Evolutionary conservation across 1,140 invertebrate species (phyloP).

Genomic region (Neodiprion virginianus): DNA sequence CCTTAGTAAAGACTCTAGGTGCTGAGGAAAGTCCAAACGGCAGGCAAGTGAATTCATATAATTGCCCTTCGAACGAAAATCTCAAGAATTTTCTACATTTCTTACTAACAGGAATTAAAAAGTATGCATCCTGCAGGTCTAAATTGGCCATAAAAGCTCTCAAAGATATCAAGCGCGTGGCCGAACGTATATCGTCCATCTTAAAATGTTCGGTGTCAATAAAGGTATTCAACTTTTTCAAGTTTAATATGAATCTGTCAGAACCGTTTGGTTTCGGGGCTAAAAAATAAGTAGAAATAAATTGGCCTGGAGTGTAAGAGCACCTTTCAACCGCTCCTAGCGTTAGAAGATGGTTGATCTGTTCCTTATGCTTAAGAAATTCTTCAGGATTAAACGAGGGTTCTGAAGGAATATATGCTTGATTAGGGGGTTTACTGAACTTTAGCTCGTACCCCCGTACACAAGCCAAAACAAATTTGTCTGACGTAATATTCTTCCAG

Average conservation of each 20-base stretch:
- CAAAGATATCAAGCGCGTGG: not conserved
- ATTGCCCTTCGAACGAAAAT: too few species aligned
- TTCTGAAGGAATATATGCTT: not conserved
- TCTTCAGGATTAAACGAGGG: not conserved
- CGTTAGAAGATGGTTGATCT: too few species aligned
- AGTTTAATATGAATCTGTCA: too few species aligned
- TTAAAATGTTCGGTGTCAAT: not conserved
- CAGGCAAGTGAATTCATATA: not conserved
- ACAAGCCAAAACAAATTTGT: not conserved
- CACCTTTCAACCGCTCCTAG: too few species aligned
- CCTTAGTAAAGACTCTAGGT: slow-evolving; percentile 32
- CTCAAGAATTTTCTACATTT: slow-evolving; percentile 20
- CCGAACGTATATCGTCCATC: not conserved
- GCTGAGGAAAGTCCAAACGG: slow-evolving; percentile 42
- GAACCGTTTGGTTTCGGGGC: too few species aligned
- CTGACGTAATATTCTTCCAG: slow-evolving; percentile 1
- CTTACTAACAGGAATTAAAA: slow-evolving; percentile 23
- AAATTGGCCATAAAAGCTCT: slow-evolving; percentile 17
- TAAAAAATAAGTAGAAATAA: too few species aligned
- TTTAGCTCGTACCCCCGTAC: not conserved
- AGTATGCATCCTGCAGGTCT: not conserved
- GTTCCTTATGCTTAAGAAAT: not conserved
- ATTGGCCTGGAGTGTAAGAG: too few species aligned
- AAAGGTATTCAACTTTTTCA: too few species aligned
- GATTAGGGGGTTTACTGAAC: not conserved